Base-by-base conservation (phyloP, 2,113 vertebrate genomes). In the Galemys pyrenaicus region DNA sequence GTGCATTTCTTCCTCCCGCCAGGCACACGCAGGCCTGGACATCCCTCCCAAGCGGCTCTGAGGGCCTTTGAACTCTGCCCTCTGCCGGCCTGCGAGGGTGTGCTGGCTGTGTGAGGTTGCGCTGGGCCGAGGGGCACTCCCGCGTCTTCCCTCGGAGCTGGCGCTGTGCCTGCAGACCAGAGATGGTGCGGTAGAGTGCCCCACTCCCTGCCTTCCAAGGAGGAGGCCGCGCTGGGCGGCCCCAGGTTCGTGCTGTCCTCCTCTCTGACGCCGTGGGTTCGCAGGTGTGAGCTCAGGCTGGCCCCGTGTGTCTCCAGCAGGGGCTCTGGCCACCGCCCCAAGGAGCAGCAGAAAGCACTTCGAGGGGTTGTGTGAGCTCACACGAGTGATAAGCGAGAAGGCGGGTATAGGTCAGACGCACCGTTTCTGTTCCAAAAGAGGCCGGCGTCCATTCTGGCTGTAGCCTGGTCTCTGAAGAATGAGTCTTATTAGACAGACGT, bases 11-110 rank as follows among this genome's bases (percentile, higher is more conserved):
- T 9, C 41, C 3, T 26, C 70, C 77, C 4, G 5, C 2, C 2
- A 51, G 54, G 24, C 24, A 0, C 37, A 9, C 6, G 0, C 32
- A 0, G 2, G 0, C 2, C 54, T 73, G 8, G 41, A 49, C 32
- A 30, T 2, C 30, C 9, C 67, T 41, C 24, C 26, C 2, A 8
- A 6, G 20, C 0, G 0, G 44, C 44, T 9, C 46, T 44, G 44
- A 8, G 10, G 46, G 46, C 46, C 46, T 8, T 11, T 49, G 10
- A 49, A 49, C 46, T 8, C 46, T 49, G 10, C 44, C 10, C 8
- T 11, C 46, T 49, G 46, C 46, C 46, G n/a, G n/a, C n/a, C n/a
- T n/a, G n/a, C n/a, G n/a, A n/a, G n/a, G n/a, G n/a, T n/a, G n/a
- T n/a, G 46, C 46, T 2, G 46, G 8, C 46, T 49, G 46, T 49